Evolutionary conservation across 2,888 invertebrate genomes (phyloP).

Genomic region (Eustalomyia histrio): DNA sequence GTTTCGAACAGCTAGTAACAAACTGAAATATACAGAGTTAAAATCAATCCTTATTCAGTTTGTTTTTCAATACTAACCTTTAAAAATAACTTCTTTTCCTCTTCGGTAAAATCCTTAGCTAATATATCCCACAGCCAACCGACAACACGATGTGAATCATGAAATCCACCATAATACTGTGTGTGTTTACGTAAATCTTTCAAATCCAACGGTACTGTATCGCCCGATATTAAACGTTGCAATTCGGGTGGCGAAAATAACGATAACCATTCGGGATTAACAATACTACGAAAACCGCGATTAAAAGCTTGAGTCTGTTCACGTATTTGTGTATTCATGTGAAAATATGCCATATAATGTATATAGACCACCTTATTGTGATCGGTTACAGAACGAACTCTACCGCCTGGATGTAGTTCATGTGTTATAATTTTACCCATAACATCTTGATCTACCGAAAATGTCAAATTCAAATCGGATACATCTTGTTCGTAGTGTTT

Average conservation of each 20-base stretch:
- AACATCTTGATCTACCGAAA: constrained; percentile 96
- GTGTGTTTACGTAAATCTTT: constrained; percentile 93
- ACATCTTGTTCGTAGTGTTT: constrained; percentile 97
- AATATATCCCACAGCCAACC: constrained; percentile 99
- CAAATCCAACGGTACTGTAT: constrained; percentile 95
- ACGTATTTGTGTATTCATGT: constrained; percentile 98
- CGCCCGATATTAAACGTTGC: constrained; percentile 96
- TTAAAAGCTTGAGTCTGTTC: constrained; percentile 98
- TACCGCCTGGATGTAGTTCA: constrained; percentile 97
- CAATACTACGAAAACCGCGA: constrained; percentile 95
- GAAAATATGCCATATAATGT: constrained; percentile 98
- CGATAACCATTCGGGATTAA: constrained; percentile 96
- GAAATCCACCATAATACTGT: constrained; percentile 99
- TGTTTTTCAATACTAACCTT: constrained; percentile 83
- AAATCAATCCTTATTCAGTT: no score
- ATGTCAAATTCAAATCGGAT: constrained; percentile 95
- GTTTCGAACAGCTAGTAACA: constrained; percentile 97
- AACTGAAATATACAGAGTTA: constrained; percentile 81
- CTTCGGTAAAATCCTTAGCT: constrained; percentile 94
- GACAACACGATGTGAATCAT: constrained; percentile 95
- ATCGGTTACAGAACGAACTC: constrained; percentile 94
- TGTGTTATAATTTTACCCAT: constrained; percentile 96
- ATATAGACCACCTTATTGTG: constrained; percentile 99
- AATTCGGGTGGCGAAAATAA: constrained; percentile 97
- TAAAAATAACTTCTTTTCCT: constrained; percentile 95